Conservation (phyloP, 2,888 invertebrate genomes). For the Phaonia tiefii region DNA sequence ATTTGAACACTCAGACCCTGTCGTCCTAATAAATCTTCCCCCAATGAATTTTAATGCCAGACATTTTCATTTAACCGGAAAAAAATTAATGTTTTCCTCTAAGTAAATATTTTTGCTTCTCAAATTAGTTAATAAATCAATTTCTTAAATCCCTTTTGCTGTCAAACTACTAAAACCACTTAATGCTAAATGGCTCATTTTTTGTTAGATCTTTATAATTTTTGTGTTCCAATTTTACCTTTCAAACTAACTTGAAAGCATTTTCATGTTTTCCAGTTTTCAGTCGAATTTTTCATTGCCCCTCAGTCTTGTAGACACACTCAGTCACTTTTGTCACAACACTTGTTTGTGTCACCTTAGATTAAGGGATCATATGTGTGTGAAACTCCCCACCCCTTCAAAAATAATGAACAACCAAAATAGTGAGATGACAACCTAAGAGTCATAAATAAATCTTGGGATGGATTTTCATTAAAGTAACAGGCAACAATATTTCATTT, state of each 20-base stretch:
- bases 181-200: background rate
- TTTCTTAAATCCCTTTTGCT: too few relatives aligned
- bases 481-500: background rate
- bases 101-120: too few relatives aligned
- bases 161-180: background rate
- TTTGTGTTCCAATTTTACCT: too few relatives aligned
- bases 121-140: too few relatives aligned
- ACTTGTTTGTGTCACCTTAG: slow-evolving; percentile 33
- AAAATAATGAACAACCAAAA: background rate
- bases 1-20: too few relatives aligned
- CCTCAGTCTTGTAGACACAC: background rate
- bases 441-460: background rate
- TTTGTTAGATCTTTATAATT: background rate
- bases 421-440: background rate
- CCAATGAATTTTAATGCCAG: too few relatives aligned
- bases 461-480: background rate
- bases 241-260: slow-evolving; percentile 49
- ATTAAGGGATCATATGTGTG: slow-evolving; percentile 35
- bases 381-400: background rate
- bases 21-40: too few relatives aligned
- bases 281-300: background rate
- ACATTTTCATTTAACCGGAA: too few relatives aligned
- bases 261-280: slow-evolving; percentile 35
- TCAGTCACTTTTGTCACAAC: slow-evolving; percentile 8
- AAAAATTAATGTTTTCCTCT: background rate